Conservation (phyloP, 2,797 vertebrate genomes). For the Urosaurus nigricauda region DNA sequence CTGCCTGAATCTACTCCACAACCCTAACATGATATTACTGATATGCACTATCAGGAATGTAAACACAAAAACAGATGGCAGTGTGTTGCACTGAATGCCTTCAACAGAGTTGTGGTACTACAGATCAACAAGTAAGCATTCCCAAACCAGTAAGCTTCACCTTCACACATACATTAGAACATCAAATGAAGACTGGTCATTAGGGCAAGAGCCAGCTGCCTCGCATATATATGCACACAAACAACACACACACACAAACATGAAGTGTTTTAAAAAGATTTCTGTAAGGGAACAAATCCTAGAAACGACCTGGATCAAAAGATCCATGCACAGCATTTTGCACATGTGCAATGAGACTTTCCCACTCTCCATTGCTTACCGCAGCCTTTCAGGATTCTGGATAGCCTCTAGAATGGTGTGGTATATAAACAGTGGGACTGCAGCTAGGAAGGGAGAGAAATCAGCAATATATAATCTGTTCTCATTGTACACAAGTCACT, state of each 20-base stretch:
- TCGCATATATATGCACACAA: not conserved
- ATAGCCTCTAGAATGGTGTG: not conserved
- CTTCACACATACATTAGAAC: not conserved
- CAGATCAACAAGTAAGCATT: not conserved
- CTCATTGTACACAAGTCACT: no score
- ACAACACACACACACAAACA: not conserved
- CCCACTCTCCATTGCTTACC: no score
- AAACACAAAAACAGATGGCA: constrained; percentile 57
- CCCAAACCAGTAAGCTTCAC: not conserved
- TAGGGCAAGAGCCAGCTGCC: not conserved
- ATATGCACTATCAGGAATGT: constrained; percentile 62
- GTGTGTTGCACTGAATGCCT: not conserved
- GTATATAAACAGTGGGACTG: not conserved
- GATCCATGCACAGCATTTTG: not conserved
- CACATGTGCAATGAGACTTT: not conserved
- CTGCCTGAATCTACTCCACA: constrained; percentile 22
- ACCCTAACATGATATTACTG: constrained; percentile 46
- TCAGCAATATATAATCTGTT: not conserved
- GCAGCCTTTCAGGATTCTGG: not conserved
- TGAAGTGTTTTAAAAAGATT: not conserved
- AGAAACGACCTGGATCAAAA: not conserved
- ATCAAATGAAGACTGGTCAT: not conserved
- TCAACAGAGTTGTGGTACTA: constrained; percentile 35
- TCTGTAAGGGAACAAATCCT: not conserved
- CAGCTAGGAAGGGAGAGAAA: not conserved